These are phyloP conservation scores for Acronicta aceris DNA, from an alignment of 2,888 invertebrate genomes.

Conservation along the genomic window DNA sequence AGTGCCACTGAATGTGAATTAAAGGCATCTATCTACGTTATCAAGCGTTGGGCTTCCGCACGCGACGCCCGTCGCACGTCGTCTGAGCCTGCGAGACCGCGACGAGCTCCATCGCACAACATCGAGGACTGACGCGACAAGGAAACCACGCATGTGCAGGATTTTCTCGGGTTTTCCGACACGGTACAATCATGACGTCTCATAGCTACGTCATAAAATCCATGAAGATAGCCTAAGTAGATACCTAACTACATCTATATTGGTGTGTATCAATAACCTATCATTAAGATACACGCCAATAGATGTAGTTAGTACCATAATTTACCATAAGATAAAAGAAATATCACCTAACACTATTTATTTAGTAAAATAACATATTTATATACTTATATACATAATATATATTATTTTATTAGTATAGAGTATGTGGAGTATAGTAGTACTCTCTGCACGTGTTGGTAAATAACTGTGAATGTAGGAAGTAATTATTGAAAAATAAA, in stretches of 20 bases:
- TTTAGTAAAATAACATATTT: no score
- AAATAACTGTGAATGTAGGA: no score
- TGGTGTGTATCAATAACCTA: no score
- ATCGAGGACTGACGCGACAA: conserved; percentile 68
- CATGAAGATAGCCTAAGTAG: conserved; percentile 4
- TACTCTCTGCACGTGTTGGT: no score
- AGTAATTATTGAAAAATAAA: no score
- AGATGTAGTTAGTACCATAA: no score
- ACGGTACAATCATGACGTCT: conserved; percentile 66
- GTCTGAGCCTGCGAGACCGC: conserved; percentile 71
- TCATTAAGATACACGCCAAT: no score
- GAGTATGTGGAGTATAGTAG: no score
- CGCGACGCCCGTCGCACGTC: conserved; percentile 75
- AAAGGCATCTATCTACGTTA: conserved; percentile 34
- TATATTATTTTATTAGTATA: no score
- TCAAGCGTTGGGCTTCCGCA: conserved; percentile 73
- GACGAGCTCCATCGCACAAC: conserved; percentile 64
- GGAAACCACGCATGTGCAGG: conserved; percentile 84
- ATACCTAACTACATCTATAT: background rate
- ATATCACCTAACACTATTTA: no score
- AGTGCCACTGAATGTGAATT: conserved; percentile 47
- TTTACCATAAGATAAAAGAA: no score
- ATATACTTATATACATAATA: no score
- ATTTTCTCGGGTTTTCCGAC: conserved; percentile 77
- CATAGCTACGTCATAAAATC: conserved; percentile 49